These are phyloP conservation scores for Cyanocitta stelleri DNA, from an alignment of 2,113 vertebrate species.

Conservation along the genomic window DNA sequence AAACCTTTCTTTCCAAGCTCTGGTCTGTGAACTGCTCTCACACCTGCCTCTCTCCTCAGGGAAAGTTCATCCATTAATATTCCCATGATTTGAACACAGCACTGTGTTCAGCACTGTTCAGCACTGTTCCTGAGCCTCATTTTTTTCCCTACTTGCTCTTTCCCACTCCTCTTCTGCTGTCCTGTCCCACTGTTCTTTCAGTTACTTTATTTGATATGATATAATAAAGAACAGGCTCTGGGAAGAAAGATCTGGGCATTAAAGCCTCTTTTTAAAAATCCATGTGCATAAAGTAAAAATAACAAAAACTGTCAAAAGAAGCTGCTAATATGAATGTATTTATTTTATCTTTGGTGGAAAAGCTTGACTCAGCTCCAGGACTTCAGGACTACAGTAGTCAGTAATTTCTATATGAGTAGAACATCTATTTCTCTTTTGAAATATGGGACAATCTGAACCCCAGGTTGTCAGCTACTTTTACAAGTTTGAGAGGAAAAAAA, in stretches of 20 bases:
- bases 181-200: background rate
- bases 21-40: background rate
- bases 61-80: background rate
- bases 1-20: background rate
- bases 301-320: background rate
- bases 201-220: background rate
- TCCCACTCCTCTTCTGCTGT: background rate
- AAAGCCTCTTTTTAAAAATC: background rate
- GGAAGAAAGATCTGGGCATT: background rate
- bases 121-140: background rate
- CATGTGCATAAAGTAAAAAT: background rate
- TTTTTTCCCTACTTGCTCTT: background rate
- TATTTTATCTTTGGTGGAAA: background rate
- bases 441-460: background rate
- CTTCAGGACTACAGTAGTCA: background rate
- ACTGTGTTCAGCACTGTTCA: no score
- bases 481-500: background rate
- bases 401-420: background rate
- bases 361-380: background rate
- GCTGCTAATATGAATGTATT: background rate
- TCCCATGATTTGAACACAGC: background rate
- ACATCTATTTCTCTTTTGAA: background rate
- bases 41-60: background rate
- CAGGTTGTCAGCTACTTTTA: background rate
- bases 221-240: background rate